Evolutionary conservation across 2,888 invertebrate species (phyloP).

Genomic region (Bellardia pandia): DNA sequence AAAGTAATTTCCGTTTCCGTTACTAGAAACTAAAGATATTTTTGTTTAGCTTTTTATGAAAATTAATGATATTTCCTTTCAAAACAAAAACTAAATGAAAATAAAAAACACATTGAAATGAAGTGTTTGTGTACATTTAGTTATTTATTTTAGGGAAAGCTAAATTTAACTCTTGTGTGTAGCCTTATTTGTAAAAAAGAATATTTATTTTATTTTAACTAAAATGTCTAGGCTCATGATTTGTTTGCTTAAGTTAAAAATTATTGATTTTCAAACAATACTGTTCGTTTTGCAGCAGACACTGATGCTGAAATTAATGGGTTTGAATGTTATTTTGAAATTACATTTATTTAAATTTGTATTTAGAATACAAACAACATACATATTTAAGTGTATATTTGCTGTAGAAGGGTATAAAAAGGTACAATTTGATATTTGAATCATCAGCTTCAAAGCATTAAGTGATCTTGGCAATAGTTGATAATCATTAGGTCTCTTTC

Average conservation of each 20-base stretch:
- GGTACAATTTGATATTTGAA: no score
- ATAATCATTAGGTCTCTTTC: no score
- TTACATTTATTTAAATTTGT: not conserved
- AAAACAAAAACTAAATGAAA: not conserved
- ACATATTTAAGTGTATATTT: no score
- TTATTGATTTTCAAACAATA: not conserved
- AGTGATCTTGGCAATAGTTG: no score
- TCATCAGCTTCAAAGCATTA: no score
- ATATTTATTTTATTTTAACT: not conserved
- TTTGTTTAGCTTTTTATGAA: conserved; percentile 35
- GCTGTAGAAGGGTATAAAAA: no score
- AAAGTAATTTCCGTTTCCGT: conserved; percentile 53
- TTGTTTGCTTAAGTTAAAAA: conserved; percentile 7
- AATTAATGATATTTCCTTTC: conserved; percentile 50
- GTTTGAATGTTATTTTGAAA: not conserved
- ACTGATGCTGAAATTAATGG: not conserved
- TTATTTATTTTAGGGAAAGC: not conserved
- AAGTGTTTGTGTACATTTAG: not conserved
- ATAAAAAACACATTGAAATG: conserved; percentile 2
- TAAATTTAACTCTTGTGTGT: not conserved
- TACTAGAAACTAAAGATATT: conserved; percentile 5
- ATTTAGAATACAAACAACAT: not conserved
- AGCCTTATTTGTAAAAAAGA: not conserved
- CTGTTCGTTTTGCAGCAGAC: not conserved
- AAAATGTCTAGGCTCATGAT: conserved; percentile 9